These are phyloP conservation scores for Spilarctia lutea DNA, from an alignment of 2,888 invertebrate species.

Conservation along the genomic window DNA sequence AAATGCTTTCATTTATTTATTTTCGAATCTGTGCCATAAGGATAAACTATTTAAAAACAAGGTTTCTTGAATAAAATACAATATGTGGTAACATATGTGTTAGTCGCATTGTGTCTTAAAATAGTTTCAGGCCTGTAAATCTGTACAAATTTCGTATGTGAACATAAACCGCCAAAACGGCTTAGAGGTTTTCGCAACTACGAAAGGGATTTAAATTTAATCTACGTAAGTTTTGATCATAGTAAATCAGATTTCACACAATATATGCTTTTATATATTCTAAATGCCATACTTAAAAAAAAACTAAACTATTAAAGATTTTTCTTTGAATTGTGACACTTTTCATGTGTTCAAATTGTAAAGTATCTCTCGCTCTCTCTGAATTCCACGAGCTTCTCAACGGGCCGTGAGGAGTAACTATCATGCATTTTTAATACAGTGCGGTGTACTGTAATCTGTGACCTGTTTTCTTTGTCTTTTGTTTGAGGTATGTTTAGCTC, in stretches of 20 bases:
- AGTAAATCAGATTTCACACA: not conserved
- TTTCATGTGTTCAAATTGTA: slow-evolving; percentile 22
- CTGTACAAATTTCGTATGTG: not conserved
- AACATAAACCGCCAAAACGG: not conserved
- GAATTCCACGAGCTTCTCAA: slow-evolving; percentile 10
- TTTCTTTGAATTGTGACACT: not conserved
- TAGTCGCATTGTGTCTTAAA: not conserved
- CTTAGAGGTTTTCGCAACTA: not conserved
- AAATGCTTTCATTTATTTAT: no score
- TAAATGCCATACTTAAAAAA: not conserved
- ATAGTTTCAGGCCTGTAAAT: not conserved
- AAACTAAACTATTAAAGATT: not conserved
- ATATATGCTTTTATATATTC: no score
- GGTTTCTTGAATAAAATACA: not conserved
- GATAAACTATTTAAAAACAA: not conserved
- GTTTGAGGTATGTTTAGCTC: not conserved
- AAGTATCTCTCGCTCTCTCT: not conserved
- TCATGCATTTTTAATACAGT: slow-evolving; percentile 19
- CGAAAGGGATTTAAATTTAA: not conserved
- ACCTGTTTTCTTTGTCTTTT: slow-evolving; percentile 17
- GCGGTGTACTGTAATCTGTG: slow-evolving; percentile 20
- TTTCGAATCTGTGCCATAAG: no score
- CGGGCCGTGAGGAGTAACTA: slow-evolving; percentile 7
- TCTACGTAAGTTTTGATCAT: not conserved
- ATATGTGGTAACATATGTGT: not conserved